Evolutionary conservation across 2,113 vertebrate species (phyloP).

Genomic region (Daboia siamensis): DNA sequence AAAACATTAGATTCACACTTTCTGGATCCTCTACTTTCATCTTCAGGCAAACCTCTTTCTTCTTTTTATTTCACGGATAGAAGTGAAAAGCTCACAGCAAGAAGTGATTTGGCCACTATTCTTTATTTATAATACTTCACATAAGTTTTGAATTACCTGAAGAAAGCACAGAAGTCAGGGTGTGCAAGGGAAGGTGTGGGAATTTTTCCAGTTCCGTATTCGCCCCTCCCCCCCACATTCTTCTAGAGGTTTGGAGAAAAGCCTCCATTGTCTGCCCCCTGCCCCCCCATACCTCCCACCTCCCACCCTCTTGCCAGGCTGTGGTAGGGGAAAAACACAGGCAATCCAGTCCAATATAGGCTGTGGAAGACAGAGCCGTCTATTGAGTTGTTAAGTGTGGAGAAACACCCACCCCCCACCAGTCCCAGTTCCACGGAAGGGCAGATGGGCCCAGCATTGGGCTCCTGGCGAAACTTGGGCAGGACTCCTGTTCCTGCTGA

Average conservation of each 20-base stretch:
- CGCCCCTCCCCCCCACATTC: not conserved
- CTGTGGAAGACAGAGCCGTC: not conserved
- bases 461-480: not conserved
- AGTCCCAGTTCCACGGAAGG: not conserved
- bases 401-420: not conserved
- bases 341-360: not conserved
- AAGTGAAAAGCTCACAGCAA: not conserved
- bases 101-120: not conserved
- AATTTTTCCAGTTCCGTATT: not conserved
- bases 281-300: too few relatives aligned
- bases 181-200: not conserved
- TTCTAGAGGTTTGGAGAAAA: too few relatives aligned
- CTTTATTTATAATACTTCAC: not conserved
- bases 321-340: not conserved
- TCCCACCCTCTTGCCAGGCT: not conserved
- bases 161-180: not conserved
- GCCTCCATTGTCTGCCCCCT: not conserved
- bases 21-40: not conserved
- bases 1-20: not conserved
- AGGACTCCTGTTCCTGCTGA: conserved; percentile 78
- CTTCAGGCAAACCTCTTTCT: not conserved
- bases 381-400: not conserved
- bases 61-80: not conserved
- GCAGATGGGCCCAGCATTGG: not conserved
- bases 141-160: not conserved